These are phyloP conservation scores for Clarias laeviceps DNA, from an alignment of 2,797 vertebrate genomes.

Conservation along the genomic window DNA sequence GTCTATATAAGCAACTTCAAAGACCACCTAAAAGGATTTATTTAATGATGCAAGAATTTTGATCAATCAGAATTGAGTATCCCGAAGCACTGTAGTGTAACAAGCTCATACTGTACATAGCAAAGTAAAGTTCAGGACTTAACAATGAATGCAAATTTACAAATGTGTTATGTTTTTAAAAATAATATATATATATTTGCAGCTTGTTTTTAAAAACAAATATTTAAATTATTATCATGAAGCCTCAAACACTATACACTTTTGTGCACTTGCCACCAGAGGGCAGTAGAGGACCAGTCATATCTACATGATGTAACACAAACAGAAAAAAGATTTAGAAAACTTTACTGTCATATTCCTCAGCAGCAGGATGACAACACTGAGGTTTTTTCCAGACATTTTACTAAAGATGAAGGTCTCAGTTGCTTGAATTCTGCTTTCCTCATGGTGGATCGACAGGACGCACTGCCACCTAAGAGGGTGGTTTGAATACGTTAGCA, in stretches of 20 bases:
- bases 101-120: not conserved
- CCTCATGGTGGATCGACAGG: not conserved
- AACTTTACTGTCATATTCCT: conserved; percentile 20
- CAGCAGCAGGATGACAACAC: conserved; percentile 25
- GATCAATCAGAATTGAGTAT: not conserved
- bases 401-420: not conserved
- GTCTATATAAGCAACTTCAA: not conserved
- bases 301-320: conserved; percentile 1
- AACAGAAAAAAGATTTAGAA: not conserved
- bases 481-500: not conserved
- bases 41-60: not conserved
- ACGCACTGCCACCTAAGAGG: not conserved
- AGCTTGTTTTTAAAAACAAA: not conserved
- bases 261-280: conserved; percentile 25
- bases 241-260: not conserved
- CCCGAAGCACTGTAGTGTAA: not conserved
- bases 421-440: not conserved
- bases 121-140: not conserved
- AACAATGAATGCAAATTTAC: not conserved
- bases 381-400: conserved; percentile 17
- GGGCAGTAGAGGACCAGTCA: conserved; percentile 33
- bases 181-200: not conserved
- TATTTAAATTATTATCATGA: not conserved
- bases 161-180: not conserved
- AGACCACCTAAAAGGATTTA: not conserved